Evolutionary conservation across 2,797 vertebrate genomes (phyloP).

Genomic region (Mormyrus proboscirostris): DNA sequence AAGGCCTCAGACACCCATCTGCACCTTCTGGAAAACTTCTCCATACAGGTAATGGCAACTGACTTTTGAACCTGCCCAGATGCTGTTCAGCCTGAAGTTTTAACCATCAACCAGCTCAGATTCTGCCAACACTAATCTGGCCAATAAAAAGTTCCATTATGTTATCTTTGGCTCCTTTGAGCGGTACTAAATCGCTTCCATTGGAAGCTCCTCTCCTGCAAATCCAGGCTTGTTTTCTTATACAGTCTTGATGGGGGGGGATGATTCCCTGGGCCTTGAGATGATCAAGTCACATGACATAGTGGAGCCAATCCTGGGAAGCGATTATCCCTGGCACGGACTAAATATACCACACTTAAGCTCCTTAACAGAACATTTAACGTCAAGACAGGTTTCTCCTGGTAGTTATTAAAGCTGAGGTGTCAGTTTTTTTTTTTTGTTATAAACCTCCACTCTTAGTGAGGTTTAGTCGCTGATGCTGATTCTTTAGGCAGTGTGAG

Average conservation of each 20-base stretch:
- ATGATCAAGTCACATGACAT: slow-evolving; percentile 36
- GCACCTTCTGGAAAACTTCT: background rate
- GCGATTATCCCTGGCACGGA: slow-evolving; percentile 35
- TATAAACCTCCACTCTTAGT: slow-evolving; percentile 42
- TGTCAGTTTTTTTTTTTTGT: slow-evolving; percentile 43
- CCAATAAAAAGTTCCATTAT: slow-evolving; percentile 19
- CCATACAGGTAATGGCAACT: background rate
- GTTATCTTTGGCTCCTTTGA: background rate
- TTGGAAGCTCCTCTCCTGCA: background rate
- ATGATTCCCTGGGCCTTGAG: slow-evolving; percentile 26
- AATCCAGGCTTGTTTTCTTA: slow-evolving; percentile 6
- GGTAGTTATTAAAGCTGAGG: slow-evolving; percentile 43
- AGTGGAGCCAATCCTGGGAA: slow-evolving; percentile 42
- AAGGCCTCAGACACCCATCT: background rate
- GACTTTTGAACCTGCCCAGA: background rate
- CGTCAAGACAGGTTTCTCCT: slow-evolving; percentile 43
- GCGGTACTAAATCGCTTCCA: background rate
- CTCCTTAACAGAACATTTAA: slow-evolving; percentile 44
- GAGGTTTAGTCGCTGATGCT: slow-evolving; percentile 45
- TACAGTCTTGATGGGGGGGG: background rate
- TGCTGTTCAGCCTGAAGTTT: background rate
- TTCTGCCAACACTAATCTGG: slow-evolving; percentile 18
- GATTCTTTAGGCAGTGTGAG: slow-evolving; percentile 41
- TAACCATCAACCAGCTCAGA: background rate
- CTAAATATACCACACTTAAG: slow-evolving; percentile 48